A percentile compares a stretch with the other conserved stretches of the same genome.
phyloP scores from a whole-genome alignment of 2,797 vertebrate genomes.

The Lagorchestes hirsutus region DNA sequence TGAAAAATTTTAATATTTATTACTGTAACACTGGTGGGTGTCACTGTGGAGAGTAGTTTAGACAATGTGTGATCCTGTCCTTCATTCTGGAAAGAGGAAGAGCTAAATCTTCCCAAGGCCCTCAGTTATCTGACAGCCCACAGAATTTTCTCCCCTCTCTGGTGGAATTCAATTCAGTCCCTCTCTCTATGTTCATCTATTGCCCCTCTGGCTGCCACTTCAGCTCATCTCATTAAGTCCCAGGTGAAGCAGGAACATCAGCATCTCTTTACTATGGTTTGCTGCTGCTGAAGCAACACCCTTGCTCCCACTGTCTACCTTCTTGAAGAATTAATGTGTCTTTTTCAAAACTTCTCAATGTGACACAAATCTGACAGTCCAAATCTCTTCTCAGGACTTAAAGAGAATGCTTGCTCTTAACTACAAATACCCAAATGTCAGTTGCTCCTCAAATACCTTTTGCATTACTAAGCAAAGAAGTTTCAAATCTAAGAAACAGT shows the following conservation, averaged over 20 bases:
- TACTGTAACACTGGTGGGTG: neutral
- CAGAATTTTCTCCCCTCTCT: neutral
- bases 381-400: neutral
- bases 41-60: neutral
- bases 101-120: neutral
- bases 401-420: neutral
- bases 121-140: neutral
- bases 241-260: neutral
- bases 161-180: neutral
- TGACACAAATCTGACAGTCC: neutral
- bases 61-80: neutral
- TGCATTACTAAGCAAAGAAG: neutral
- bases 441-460: neutral
- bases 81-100: neutral
- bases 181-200: neutral
- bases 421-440: neutral
- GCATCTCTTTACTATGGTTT: neutral
- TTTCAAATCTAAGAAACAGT: neutral
- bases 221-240: neutral
- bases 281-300: neutral
- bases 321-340: neutral
- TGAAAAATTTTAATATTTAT: neutral
- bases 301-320: neutral
- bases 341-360: neutral
- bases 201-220: neutral